These are phyloP conservation scores for Latrodectus geometricus DNA, from an alignment of 1,140 invertebrate genomes.

Conservation along the genomic window DNA sequence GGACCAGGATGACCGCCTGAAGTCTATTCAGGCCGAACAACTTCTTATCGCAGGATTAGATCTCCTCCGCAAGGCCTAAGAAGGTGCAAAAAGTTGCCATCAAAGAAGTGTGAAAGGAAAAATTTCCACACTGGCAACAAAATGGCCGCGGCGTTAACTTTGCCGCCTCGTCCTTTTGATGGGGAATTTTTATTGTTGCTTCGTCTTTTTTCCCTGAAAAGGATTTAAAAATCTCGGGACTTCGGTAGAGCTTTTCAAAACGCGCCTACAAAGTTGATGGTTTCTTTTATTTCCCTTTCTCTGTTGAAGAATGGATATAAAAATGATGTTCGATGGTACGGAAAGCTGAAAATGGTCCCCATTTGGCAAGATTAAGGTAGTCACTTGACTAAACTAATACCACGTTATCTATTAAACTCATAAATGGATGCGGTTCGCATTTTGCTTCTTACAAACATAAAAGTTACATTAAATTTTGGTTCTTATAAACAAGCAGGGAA, in stretches of 20 bases:
- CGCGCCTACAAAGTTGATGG: background rate
- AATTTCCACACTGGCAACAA: background rate
- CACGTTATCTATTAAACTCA: too few relatives aligned
- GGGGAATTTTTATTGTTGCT: background rate
- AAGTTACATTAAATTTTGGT: too few relatives aligned
- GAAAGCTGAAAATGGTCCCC: too few relatives aligned
- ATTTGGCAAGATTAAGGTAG: background rate
- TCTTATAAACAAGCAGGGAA: too few relatives aligned
- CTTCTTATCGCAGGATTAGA: constrained; percentile 15
- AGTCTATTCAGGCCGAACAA: background rate
- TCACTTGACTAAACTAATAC: background rate
- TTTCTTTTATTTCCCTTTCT: background rate
- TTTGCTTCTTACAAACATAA: too few relatives aligned
- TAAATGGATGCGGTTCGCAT: too few relatives aligned
- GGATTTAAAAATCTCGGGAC: constrained; percentile 1
- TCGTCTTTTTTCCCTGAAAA: background rate
- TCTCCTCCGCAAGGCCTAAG: background rate
- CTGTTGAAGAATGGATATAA: background rate
- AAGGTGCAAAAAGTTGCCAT: constrained; percentile 4
- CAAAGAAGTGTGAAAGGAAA: constrained; percentile 8
- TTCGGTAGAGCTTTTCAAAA: background rate
- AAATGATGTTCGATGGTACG: background rate
- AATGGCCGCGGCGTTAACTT: background rate
- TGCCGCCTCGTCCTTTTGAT: background rate
- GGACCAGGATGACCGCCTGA: background rate